Evolutionary conservation across 2,113 vertebrate species (phyloP).

Genomic region (Enhydra lutris): DNA sequence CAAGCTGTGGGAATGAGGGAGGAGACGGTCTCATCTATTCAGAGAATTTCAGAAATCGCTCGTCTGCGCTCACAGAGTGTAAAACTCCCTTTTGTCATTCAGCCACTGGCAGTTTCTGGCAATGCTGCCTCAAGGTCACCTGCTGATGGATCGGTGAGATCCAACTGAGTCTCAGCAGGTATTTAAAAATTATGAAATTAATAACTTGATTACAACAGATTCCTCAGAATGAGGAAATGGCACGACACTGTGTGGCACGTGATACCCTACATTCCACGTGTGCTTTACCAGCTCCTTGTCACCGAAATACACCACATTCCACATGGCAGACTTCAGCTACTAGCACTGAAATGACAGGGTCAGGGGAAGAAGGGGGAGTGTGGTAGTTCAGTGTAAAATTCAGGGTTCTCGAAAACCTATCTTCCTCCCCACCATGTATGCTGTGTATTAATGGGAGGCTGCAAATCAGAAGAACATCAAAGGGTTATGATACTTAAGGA

Average conservation of each 20-base stretch:
- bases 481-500: neutral
- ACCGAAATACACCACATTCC: neutral
- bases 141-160: neutral
- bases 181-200: neutral
- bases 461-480: neutral
- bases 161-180: neutral
- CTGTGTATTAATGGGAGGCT: neutral
- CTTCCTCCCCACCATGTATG: neutral
- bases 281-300: neutral
- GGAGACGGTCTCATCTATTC: neutral
- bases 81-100: neutral
- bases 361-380: rapidly evolving
- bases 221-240: neutral
- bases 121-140: neutral
- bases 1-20: neutral
- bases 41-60: neutral
- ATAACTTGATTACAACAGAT: neutral
- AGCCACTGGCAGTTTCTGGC: neutral
- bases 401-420: neutral
- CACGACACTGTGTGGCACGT: neutral
- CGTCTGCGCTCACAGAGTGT: neutral
- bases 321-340: neutral
- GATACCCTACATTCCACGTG: neutral
- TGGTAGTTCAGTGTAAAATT: neutral
- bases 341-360: neutral